phyloP scores from a whole-genome alignment of 2,113 vertebrate species.

The Hippocampus mohnikei region DNA sequence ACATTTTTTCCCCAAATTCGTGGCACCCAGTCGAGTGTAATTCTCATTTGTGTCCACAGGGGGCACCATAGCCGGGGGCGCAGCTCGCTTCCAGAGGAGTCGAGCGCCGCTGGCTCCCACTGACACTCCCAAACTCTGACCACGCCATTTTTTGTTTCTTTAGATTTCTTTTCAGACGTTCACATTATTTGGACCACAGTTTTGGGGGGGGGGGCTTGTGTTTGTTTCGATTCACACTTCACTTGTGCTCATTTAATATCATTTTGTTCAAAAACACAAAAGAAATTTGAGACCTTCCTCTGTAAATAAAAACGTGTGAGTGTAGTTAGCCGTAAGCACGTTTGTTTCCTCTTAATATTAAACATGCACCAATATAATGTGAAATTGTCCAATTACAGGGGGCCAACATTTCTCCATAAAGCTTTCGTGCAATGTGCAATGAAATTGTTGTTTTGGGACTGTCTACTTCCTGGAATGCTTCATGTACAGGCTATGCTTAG shows the following conservation, averaged over 20 bases:
- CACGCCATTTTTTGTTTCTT: slow-evolving; percentile 25
- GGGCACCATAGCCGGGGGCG: slow-evolving; percentile 58
- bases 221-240: slow-evolving; percentile 2
- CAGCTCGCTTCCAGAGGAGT: slow-evolving; percentile 66
- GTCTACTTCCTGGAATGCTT: slow-evolving; percentile 12
- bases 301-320: neutral
- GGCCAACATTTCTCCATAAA: slow-evolving; percentile 66
- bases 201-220: too few relatives aligned
- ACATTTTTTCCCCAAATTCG: neutral
- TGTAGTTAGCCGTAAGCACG: neutral
- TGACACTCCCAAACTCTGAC: slow-evolving; percentile 88
- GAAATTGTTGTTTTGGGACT: slow-evolving; percentile 18
- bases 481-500: neutral
- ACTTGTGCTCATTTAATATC: neutral
- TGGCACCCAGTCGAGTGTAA: neutral
- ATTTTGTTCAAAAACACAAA: neutral
- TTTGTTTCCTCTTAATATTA: slow-evolving; percentile 2
- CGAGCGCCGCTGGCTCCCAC: slow-evolving; percentile 87
- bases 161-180: slow-evolving; percentile 3
- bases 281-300: neutral
- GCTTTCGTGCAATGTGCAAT: slow-evolving; percentile 38
- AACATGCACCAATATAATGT: slow-evolving; percentile 30
- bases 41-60: slow-evolving; percentile 62
- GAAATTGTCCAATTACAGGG: slow-evolving; percentile 47
- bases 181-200: neutral